Conservation (phyloP, 2,797 vertebrate species). For the Hoplostethus atlanticus region DNA sequence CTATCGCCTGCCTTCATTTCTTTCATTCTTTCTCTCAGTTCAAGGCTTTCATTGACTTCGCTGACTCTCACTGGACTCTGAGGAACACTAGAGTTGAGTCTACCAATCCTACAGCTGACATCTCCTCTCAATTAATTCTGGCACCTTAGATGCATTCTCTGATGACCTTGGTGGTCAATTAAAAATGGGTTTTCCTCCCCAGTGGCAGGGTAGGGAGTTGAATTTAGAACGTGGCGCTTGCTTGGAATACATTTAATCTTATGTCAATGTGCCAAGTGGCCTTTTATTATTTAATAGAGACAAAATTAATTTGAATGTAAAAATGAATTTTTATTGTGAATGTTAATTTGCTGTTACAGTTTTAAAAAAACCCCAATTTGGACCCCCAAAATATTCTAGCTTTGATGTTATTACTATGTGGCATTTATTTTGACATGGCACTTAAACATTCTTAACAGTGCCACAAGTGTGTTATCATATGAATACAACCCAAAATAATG, state of each 20-base stretch:
- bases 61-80: conserved; percentile 53
- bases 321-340: no score
- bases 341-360: no score
- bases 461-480: background rate
- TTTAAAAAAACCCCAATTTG: no score
- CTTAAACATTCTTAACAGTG: background rate
- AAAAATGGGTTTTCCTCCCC: conserved; percentile 33
- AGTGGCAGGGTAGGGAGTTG: background rate
- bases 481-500: no score
- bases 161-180: conserved; percentile 53
- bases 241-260: conserved; percentile 10
- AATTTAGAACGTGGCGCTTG: background rate
- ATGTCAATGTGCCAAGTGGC: background rate
- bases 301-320: background rate
- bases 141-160: conserved; percentile 28
- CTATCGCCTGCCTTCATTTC: conserved; percentile 57
- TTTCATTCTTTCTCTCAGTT: conserved; percentile 62
- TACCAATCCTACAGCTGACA: conserved; percentile 52
- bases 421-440: background rate
- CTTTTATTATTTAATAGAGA: background rate
- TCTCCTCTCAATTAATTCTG: conserved; percentile 64
- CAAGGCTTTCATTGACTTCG: conserved; percentile 67
- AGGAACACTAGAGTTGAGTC: conserved; percentile 56
- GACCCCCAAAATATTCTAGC: background rate
- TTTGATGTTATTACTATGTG: no score